Base-by-base conservation (phyloP, 2,888 invertebrate species). In the Chalcis sispes region DNA sequence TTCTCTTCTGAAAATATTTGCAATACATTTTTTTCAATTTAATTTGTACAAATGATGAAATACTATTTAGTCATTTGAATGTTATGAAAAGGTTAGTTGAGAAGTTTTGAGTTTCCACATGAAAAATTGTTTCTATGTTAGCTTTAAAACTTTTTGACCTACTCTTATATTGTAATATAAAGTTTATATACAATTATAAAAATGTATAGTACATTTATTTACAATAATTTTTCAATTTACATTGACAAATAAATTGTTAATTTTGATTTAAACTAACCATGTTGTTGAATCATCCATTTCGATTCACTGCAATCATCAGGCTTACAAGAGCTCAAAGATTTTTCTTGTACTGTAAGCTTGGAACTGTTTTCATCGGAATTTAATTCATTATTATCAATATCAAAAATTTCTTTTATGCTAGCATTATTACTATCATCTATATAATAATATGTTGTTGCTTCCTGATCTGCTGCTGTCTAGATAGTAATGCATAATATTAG, bases 391-490 rank as follows among this genome's bases (percentile, higher is more conserved):
- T 70, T 50, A 58, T 23, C 29, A 1, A 62, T 42, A 29, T 96
- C 96, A 87, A 95, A 96, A 83, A 97, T 96, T 90, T 96, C 96
- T 0, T 96, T 96, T 83, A 96, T 94, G 89, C 95, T 95, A 83
- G 96, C 93, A 91, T 95, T 94, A 88, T 96, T 95, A 83, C 95
- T 93, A 82, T 94, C 94, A 87, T 97, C 96, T 87, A 95, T 93
- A 88, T 97, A 98, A 89, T 97, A 97, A 89, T 95, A 97, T 0
- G 96, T 95, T 91, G 97, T 95, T 0, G 97, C 95, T 82, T 98
- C 97, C 85, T 97, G 96, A 82, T 95, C 94, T 56, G 94, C 91
- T 67, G 96, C 96, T 82, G 95, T 95, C 89, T 92, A 92, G 61
- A 93, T 52, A 74, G 93, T 92, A 85, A 58, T 59, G 75, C 87